Conservation (phyloP, 1,140 invertebrate species). For the Diploscapter pachys region DNA sequence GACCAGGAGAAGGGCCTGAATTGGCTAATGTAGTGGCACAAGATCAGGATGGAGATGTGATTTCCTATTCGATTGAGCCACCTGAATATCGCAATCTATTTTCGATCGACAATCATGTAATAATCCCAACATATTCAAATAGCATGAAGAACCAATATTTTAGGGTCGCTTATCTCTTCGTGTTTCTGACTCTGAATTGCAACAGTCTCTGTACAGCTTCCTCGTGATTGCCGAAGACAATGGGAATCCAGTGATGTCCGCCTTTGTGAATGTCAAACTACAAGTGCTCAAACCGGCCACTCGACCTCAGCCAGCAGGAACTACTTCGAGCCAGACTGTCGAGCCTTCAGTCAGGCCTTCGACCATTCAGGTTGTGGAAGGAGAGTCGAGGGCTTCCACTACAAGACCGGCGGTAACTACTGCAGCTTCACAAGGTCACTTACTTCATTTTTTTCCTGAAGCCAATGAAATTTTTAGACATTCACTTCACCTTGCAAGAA, state of each 20-base stretch:
- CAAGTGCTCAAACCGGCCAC: not conserved
- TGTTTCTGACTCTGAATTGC: not conserved
- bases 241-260: constrained; percentile 16
- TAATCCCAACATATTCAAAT: not conserved
- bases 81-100: constrained; percentile 30
- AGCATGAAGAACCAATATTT: not conserved
- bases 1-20: not conserved
- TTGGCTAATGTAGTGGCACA: constrained; percentile 16
- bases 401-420: no score
- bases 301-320: no score
- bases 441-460: no score
- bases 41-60: constrained; percentile 12
- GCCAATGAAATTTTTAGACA: no score
- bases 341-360: no score
- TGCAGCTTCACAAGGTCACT: no score
- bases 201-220: constrained; percentile 19
- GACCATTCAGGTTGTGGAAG: no score
- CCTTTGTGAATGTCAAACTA: constrained; percentile 27
- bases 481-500: no score
- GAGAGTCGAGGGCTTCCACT: no score
- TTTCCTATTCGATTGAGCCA: constrained; percentile 19
- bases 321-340: no score
- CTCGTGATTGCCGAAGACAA: constrained; percentile 21
- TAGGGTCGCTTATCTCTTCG: not conserved
- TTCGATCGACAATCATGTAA: constrained; percentile 9